Conservation (phyloP, 1,140 invertebrate species). For the Musca vetustissima region DNA sequence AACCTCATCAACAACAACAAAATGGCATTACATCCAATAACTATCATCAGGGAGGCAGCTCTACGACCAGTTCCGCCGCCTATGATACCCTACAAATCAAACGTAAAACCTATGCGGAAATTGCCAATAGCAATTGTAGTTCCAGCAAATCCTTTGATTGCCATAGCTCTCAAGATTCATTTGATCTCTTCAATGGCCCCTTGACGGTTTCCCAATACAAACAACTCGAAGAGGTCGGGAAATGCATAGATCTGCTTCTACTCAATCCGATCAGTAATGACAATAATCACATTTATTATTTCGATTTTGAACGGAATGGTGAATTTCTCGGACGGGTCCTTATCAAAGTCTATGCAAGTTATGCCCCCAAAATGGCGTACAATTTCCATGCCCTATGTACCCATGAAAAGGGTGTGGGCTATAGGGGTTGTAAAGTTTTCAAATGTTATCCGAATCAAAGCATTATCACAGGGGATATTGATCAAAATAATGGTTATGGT, state of each 20-base stretch:
- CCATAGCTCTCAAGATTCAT: not conserved
- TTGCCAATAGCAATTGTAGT: conserved; percentile 15
- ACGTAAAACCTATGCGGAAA: conserved; percentile 28
- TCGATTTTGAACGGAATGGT: conserved; percentile 76
- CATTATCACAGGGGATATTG: conserved; percentile 79
- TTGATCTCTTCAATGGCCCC: too few species aligned
- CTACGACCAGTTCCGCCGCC: too few species aligned
- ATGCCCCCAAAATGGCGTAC: conserved; percentile 86
- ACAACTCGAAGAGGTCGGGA: not conserved
- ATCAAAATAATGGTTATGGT: conserved; percentile 78
- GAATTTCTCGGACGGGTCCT: conserved; percentile 72
- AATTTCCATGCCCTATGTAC: conserved; percentile 83
- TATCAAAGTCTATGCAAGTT: conserved; percentile 80
- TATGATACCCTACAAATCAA: not conserved
- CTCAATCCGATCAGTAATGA: conserved; percentile 56
- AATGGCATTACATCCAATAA: not conserved
- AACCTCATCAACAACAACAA: too few species aligned
- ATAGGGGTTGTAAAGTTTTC: conserved; percentile 77
- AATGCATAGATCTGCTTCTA: conserved; percentile 40
- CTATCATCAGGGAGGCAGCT: not conserved
- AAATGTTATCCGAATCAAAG: conserved; percentile 82
- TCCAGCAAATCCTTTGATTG: not conserved
- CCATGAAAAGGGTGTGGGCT: conserved; percentile 76
- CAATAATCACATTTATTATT: conserved; percentile 72
- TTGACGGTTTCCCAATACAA: not conserved